These are phyloP conservation scores for Geophilus truncorum DNA, from an alignment of 2,888 invertebrate species.

Conservation along the genomic window DNA sequence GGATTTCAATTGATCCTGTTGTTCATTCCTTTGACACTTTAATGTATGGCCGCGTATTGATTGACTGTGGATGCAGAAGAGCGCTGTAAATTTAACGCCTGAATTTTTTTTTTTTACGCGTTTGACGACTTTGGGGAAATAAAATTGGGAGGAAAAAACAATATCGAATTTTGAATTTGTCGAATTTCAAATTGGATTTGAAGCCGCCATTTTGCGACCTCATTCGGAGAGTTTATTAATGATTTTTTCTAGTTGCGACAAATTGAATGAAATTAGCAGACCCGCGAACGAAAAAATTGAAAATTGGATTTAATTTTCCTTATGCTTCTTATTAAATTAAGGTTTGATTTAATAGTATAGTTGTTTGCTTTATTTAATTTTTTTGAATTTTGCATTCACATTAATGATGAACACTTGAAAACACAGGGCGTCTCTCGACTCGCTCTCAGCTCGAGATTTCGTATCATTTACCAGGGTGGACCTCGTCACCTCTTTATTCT, in stretches of 20 bases:
- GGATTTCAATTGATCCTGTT: conserved; percentile 12
- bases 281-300: no score
- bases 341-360: not conserved
- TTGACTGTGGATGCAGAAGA: not conserved
- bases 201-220: not conserved
- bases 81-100: not conserved
- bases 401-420: not conserved
- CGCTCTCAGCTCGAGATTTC: not conserved
- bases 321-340: no score
- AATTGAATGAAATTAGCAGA: no score
- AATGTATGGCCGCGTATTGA: not conserved
- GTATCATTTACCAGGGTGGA: not conserved
- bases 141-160: not conserved
- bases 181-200: not conserved
- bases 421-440: not conserved
- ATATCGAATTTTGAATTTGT: not conserved
- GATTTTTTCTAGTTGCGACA: no score
- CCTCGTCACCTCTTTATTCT: conserved; percentile 24
- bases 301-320: no score
- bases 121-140: not conserved
- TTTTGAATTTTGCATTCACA: no score
- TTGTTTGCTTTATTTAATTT: no score
- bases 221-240: no score
- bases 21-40: conserved; percentile 6
- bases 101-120: not conserved